phyloP scores from a whole-genome alignment of 1,140 invertebrate genomes.

The Drosophila ohnishii region DNA sequence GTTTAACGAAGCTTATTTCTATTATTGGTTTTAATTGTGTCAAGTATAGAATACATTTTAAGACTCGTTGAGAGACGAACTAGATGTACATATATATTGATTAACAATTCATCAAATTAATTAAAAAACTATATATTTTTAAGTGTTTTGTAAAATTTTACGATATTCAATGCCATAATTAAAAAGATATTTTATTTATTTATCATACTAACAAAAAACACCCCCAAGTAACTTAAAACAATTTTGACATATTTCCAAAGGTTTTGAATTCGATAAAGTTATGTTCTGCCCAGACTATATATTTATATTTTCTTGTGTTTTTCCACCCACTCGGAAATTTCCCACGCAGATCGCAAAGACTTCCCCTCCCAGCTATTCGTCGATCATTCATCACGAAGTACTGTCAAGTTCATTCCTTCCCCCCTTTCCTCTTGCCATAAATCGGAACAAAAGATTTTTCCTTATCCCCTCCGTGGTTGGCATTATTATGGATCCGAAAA shows the following conservation, averaged over 20 bases:
- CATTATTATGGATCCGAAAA: constrained; percentile 23
- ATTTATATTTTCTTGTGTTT: background rate
- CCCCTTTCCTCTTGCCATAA: constrained; percentile 5
- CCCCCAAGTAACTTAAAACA: background rate
- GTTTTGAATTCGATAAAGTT: background rate
- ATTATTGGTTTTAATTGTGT: background rate
- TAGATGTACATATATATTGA: too few species aligned
- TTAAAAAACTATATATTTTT: too few species aligned
- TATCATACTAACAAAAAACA: background rate
- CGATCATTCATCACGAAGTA: constrained; percentile 45
- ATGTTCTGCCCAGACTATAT: background rate
- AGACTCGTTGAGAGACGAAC: too few species aligned
- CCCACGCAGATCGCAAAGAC: background rate
- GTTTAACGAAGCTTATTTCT: too few species aligned
- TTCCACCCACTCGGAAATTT: constrained; percentile 11
- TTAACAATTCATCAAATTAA: too few species aligned
- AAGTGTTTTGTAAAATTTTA: background rate
- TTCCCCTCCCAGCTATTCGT: constrained; percentile 7
- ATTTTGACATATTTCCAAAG: constrained; percentile 10
- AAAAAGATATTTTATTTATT: too few species aligned
- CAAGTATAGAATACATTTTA: background rate
- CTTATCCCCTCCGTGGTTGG: constrained; percentile 1
- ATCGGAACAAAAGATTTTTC: constrained; percentile 43
- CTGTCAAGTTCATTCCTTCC: constrained; percentile 47
- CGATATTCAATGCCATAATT: background rate